Evolutionary conservation across 2,113 vertebrate species (phyloP).

Genomic region (Microcebus lehilahytsara): DNA sequence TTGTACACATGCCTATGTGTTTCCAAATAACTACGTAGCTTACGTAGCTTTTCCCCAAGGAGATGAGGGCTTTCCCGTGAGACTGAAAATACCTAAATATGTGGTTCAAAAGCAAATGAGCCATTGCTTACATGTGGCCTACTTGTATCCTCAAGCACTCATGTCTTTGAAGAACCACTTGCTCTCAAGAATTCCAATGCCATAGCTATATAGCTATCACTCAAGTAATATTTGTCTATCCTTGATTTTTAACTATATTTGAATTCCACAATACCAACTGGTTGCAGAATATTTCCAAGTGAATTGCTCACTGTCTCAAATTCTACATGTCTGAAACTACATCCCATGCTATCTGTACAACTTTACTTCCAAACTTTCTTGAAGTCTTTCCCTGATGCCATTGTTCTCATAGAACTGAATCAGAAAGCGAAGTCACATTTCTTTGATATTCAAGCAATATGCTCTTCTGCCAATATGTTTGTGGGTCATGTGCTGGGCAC

Average conservation of each 20-base stretch:
- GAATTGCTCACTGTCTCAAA: neutral
- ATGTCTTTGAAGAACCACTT: neutral
- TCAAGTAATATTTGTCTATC: too few relatives aligned
- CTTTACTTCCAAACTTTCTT: neutral
- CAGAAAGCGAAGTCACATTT: neutral
- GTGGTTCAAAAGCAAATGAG: neutral
- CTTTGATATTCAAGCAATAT: neutral
- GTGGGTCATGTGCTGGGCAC: neutral
- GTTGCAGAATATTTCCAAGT: neutral
- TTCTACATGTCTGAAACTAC: neutral
- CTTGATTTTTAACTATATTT: neutral
- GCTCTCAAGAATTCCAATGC: neutral
- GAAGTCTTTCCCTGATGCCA: neutral
- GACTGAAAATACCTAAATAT: neutral
- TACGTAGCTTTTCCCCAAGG: too few relatives aligned
- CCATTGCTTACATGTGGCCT: neutral
- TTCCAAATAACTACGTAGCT: neutral
- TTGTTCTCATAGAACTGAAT: neutral
- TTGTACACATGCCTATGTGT: neutral
- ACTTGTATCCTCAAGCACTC: neutral
- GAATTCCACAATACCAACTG: neutral
- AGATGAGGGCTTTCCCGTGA: neutral
- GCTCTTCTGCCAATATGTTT: neutral
- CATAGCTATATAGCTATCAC: neutral
- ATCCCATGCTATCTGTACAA: rapidly evolving